Evolutionary conservation across 2,888 invertebrate genomes (phyloP).

Genomic region (Bruchidius siliquastri): DNA sequence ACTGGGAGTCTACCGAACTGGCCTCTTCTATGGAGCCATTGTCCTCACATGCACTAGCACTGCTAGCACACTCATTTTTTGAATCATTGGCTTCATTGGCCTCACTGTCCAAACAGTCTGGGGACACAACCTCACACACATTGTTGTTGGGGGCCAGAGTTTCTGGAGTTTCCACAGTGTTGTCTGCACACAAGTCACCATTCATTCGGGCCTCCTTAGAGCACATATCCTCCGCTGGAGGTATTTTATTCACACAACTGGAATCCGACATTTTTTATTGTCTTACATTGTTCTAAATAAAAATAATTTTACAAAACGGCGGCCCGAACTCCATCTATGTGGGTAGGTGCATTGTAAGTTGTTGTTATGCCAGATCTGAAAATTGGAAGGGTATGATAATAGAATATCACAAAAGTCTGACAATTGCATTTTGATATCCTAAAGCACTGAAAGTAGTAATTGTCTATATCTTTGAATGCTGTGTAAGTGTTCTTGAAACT

Average conservation of each 20-base stretch:
- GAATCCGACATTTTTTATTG: slow-evolving; percentile 22
- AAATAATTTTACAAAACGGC: slow-evolving; percentile 3
- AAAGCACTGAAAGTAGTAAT: too few relatives aligned
- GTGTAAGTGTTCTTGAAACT: too few relatives aligned
- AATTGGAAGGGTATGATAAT: not conserved
- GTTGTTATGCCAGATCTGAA: not conserved
- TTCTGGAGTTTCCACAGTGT: slow-evolving; percentile 8
- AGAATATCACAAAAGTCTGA: not conserved
- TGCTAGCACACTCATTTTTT: not conserved
- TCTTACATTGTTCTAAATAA: slow-evolving; percentile 16
- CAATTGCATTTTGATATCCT: too few relatives aligned
- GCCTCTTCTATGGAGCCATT: slow-evolving; percentile 12
- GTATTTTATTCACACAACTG: slow-evolving; percentile 17
- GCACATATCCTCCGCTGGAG: slow-evolving; percentile 16
- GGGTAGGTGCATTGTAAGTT: slow-evolving; percentile 25
- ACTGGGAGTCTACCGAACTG: slow-evolving; percentile 10
- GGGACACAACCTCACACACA: slow-evolving; percentile 34
- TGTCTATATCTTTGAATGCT: too few relatives aligned
- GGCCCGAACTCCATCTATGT: slow-evolving; percentile 17
- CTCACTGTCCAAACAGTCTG: slow-evolving; percentile 16
- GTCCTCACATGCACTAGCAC: slow-evolving; percentile 5
- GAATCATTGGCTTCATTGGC: slow-evolving; percentile 8
- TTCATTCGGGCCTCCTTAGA: slow-evolving; percentile 25
- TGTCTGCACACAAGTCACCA: slow-evolving; percentile 29
- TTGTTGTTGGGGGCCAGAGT: slow-evolving; percentile 41